These are phyloP conservation scores for Orthosia gracilis DNA, from an alignment of 2,888 invertebrate species.

Conservation along the genomic window DNA sequence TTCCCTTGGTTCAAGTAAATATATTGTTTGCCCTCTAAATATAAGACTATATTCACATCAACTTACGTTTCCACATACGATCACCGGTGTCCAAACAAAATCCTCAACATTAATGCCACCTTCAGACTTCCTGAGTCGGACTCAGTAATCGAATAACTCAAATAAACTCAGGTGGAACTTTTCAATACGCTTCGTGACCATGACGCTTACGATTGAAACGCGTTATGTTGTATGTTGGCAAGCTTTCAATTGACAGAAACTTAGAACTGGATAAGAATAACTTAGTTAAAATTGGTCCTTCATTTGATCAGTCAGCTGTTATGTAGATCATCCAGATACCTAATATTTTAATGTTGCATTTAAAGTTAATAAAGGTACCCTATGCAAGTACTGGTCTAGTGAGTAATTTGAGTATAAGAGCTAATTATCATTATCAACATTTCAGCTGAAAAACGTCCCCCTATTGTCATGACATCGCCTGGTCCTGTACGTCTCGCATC, in stretches of 20 bases:
- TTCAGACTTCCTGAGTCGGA: constrained; percentile 76
- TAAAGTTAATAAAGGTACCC: not conserved
- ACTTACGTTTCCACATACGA: constrained; percentile 37
- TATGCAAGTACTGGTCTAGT: too few relatives aligned
- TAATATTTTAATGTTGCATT: not conserved
- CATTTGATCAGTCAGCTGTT: not conserved
- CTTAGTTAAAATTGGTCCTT: not conserved
- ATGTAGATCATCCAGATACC: not conserved
- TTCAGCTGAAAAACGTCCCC: too few relatives aligned
- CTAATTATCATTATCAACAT: too few relatives aligned
- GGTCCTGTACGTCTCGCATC: too few relatives aligned
- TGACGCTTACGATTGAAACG: constrained; percentile 85
- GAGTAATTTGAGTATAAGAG: too few relatives aligned
- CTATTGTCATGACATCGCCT: too few relatives aligned
- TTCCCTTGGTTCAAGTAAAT: not conserved
- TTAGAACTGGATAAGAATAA: not conserved
- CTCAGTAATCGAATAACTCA: constrained; percentile 84
- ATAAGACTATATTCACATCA: constrained; percentile 10
- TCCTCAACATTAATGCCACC: constrained; percentile 72
- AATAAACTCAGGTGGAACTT: constrained; percentile 88
- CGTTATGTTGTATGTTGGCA: constrained; percentile 70
- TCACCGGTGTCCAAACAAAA: constrained; percentile 69
- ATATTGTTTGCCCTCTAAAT: not conserved
- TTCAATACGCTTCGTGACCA: constrained; percentile 88
- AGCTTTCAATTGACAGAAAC: constrained; percentile 12